phyloP scores from a whole-genome alignment of 2,888 invertebrate genomes.

The Drosophila hamatofila region DNA sequence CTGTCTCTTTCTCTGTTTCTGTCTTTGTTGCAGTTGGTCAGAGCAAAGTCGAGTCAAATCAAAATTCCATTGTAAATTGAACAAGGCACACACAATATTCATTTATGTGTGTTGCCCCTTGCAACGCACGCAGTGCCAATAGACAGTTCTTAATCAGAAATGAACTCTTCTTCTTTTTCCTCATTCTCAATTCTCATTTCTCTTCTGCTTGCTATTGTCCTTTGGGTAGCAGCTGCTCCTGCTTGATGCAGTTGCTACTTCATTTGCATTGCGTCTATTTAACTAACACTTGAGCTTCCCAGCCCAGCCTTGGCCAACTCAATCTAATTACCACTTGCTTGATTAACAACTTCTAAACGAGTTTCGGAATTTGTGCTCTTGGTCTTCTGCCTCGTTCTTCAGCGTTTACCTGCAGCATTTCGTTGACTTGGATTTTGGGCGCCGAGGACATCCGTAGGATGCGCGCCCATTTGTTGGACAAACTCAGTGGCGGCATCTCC shows the following conservation, averaged over 20 bases:
- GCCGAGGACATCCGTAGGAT: conserved; percentile 82
- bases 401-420: conserved; percentile 83
- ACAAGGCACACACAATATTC: conserved; percentile 18
- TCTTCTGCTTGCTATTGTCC: not conserved
- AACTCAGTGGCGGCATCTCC: conserved; percentile 79
- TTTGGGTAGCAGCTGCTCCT: not conserved
- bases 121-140: conserved; percentile 50
- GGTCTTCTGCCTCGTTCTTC: not conserved
- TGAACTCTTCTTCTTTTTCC: not conserved
- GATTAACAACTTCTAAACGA: not conserved
- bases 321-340: conserved; percentile 24
- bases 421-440: conserved; percentile 82
- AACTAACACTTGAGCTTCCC: not conserved
- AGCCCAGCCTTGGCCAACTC: not conserved
- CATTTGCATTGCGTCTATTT: conserved; percentile 3
- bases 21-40: not conserved
- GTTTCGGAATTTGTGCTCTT: not conserved
- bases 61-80: conserved; percentile 51
- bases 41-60: conserved; percentile 32
- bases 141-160: conserved; percentile 47
- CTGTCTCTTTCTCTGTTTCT: not conserved
- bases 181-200: not conserved
- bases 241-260: not conserved
- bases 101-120: conserved; percentile 15
- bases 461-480: conserved; percentile 83